Percentiles rank a stretch among this genome's conserved stretches.
phyloP scores from a whole-genome alignment of 2,797 vertebrate genomes.

The Gymnopithys bicolor region DNA sequence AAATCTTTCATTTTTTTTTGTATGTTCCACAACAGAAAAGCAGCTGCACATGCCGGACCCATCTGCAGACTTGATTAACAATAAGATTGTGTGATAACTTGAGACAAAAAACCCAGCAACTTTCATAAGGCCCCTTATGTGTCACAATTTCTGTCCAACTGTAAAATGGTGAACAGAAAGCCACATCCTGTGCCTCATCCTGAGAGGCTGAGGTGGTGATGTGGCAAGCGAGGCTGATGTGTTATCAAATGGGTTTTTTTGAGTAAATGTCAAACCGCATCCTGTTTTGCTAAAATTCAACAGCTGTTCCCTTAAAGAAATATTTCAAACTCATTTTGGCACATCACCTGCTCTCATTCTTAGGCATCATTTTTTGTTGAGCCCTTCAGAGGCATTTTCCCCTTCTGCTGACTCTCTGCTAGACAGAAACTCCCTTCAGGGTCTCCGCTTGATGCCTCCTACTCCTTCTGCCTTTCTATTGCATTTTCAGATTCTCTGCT shows the following conservation, averaged over 20 bases:
- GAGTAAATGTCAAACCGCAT: slow-evolving; percentile 77
- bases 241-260: background rate
- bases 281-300: slow-evolving; percentile 73
- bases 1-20: background rate
- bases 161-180: background rate
- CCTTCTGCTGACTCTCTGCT: background rate
- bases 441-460: rapidly evolving
- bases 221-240: background rate
- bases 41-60: slow-evolving; percentile 16
- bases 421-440: background rate
- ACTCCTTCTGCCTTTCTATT: background rate
- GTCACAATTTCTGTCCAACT: slow-evolving; percentile 29
- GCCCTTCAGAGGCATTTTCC: background rate
- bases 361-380: background rate
- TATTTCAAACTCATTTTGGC: background rate
- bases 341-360: background rate
- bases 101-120: background rate
- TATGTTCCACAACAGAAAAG: background rate
- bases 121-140: slow-evolving; percentile 18
- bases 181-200: background rate
- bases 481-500: background rate
- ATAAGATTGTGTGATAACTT: slow-evolving; percentile 23
- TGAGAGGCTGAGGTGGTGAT: background rate
- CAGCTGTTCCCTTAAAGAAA: background rate
- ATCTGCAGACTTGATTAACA: background rate